Evolutionary conservation across 2,888 invertebrate genomes (phyloP), one percentile per base, ranked within the genome.

Genomic region (Metallyticus violacea): DNA sequence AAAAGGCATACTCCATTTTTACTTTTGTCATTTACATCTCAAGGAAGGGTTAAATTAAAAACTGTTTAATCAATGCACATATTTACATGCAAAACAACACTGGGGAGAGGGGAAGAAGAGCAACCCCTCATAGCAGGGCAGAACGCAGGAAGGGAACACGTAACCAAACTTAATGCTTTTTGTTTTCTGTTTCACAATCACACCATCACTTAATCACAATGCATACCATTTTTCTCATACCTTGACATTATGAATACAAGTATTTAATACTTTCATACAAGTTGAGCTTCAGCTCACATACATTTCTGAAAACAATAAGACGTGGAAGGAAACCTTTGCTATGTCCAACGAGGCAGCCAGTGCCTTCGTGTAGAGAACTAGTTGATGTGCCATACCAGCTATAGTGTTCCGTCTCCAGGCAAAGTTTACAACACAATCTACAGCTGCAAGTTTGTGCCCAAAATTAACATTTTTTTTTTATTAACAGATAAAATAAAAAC

Each of bases 31-130:
- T 77, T 82, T 26, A 76, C 77, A 77, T 77, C 27, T 83, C 28
- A 22, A 28, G 77, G 26, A 82, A 82, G 82, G 82, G 82, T 9
- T 85, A 81, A 86, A 87, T 86, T 81, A 86, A 85, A 87, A 86
- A 62, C 77, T 85, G 27, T 81, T 86, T 85, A 81, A 86, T 84
- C 85, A 85, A 86, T 85, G 85, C 87, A 87, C 81, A 87, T 87
- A 87, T 87, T 87, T 87, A 87, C 87, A 87, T 84, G 85, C 82
- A 86, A 86, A 87, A 87, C 86, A 86, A 83, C 86, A 86, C 86
- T 79, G 85, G 78, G 77, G 85, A 80, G 40, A 26, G 85, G 86
- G 78, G 29, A 26, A 85, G 79, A 62, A 62, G 40, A 3, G 40
- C 6, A 15, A 62, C 40, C 40, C 40, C 40, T n/a, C 40, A 62